Percentiles rank a stretch among this genome's conserved stretches.
These are phyloP conservation scores for Enteromius treurensis DNA, from an alignment of 2,797 vertebrate genomes.

Conservation along the genomic window DNA sequence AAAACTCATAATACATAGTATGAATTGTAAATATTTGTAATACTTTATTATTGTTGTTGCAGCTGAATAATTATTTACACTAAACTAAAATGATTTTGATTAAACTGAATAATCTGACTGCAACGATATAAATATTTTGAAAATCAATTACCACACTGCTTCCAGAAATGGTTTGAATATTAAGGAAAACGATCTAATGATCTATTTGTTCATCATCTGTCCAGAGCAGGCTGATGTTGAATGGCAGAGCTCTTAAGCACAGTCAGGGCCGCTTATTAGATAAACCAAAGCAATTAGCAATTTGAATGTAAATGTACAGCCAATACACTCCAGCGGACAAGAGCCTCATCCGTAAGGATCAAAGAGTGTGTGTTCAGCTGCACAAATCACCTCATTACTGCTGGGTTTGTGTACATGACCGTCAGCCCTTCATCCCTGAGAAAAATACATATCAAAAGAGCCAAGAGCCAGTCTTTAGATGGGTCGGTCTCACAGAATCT, in stretches of 20 bases:
- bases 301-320: constrained; percentile 49
- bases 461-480: neutral
- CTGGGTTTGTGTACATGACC: constrained; percentile 27
- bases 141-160: too few species aligned
- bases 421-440: constrained; percentile 16
- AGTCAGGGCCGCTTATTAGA: constrained; percentile 30
- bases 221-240: neutral
- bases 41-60: neutral
- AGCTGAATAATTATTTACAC: neutral
- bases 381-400: constrained; percentile 38
- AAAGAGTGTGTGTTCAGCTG: constrained; percentile 53
- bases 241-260: constrained; percentile 2
- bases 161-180: neutral
- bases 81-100: neutral
- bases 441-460: constrained; percentile 14
- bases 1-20: neutral
- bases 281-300: constrained; percentile 43
- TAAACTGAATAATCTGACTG: neutral
- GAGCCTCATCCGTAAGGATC: constrained; percentile 47
- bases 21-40: neutral
- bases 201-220: neutral
- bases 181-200: neutral
- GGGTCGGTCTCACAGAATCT: neutral
- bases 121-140: neutral
- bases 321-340: constrained; percentile 54